phyloP scores from a whole-genome alignment of 1,140 invertebrate genomes.

The Diabrotica undecimpunctata region DNA sequence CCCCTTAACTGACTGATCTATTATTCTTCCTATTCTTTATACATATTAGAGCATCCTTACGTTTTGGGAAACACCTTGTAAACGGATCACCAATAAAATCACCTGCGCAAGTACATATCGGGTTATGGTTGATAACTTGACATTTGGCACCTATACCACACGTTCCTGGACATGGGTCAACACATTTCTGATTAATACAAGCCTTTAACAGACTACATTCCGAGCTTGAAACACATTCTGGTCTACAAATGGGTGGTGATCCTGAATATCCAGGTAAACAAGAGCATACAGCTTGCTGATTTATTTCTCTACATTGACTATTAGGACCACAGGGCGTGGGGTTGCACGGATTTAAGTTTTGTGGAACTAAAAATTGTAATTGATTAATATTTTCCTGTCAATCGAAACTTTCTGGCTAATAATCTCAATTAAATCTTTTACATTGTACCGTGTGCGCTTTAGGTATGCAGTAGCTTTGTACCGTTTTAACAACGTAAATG shows the following conservation, averaged over 20 bases:
- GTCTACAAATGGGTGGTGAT: conserved; percentile 52
- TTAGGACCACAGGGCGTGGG: conserved; percentile 58
- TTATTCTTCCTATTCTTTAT: not conserved
- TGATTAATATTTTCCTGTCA: conserved; percentile 8
- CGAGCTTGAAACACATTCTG: conserved; percentile 60
- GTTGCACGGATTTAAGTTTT: conserved; percentile 44
- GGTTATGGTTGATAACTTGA: conserved; percentile 59
- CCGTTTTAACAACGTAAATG: too few species aligned
- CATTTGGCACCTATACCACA: conserved; percentile 63
- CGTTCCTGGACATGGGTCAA: conserved; percentile 59
- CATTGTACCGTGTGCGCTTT: too few species aligned
- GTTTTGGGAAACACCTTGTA: conserved; percentile 57
- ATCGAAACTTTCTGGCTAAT: too few species aligned
- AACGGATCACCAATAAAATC: conserved; percentile 56
- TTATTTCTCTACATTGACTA: conserved; percentile 56
- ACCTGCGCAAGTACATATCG: conserved; percentile 48
- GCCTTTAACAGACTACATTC: conserved; percentile 60
- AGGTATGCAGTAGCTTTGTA: too few species aligned
- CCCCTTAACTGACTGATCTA: too few species aligned
- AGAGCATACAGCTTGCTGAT: conserved; percentile 54
- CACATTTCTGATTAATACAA: conserved; percentile 61
- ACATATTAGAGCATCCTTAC: not conserved
- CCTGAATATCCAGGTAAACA: conserved; percentile 52
- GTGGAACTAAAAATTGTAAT: conserved; percentile 48
- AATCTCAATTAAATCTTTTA: too few species aligned